These are phyloP conservation scores for Perizoma flavofasciatum DNA, from an alignment of 2,888 invertebrate genomes.

Conservation along the genomic window DNA sequence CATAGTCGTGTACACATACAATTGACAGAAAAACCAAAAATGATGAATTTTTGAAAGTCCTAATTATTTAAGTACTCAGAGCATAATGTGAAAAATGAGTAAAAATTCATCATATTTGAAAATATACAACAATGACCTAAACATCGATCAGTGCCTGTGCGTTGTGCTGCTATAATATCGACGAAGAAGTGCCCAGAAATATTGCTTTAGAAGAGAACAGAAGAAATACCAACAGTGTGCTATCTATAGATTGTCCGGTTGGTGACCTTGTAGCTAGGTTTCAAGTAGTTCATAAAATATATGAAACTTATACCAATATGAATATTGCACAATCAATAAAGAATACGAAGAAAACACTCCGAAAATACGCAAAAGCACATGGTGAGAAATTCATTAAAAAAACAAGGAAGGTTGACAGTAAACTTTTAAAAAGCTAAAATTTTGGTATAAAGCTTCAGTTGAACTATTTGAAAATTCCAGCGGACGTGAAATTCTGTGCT, in stretches of 20 bases:
- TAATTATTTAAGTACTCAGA: background rate
- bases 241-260: constrained; percentile 59
- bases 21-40: constrained; percentile 53
- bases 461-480: constrained; percentile 55
- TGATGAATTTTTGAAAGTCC: constrained; percentile 47
- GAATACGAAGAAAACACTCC: background rate
- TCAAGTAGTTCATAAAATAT: constrained; percentile 48
- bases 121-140: constrained; percentile 45
- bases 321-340: constrained; percentile 19
- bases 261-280: constrained; percentile 52
- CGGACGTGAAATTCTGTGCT: constrained; percentile 47
- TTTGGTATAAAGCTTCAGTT: constrained; percentile 36
- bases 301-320: constrained; percentile 36
- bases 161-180: constrained; percentile 57
- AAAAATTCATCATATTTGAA: constrained; percentile 59
- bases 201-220: constrained; percentile 57
- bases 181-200: constrained; percentile 67
- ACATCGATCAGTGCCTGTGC: constrained; percentile 72
- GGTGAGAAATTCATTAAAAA: constrained; percentile 2
- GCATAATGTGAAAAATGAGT: background rate
- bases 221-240: constrained; percentile 61
- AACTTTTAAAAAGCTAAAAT: background rate
- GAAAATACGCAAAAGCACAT: background rate
- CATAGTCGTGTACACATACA: constrained; percentile 44
- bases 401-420: background rate